Percentiles rank a stretch among this genome's conserved stretches.
phyloP scores from a whole-genome alignment of 1,140 invertebrate genomes.

The Drosophila watanabei region DNA sequence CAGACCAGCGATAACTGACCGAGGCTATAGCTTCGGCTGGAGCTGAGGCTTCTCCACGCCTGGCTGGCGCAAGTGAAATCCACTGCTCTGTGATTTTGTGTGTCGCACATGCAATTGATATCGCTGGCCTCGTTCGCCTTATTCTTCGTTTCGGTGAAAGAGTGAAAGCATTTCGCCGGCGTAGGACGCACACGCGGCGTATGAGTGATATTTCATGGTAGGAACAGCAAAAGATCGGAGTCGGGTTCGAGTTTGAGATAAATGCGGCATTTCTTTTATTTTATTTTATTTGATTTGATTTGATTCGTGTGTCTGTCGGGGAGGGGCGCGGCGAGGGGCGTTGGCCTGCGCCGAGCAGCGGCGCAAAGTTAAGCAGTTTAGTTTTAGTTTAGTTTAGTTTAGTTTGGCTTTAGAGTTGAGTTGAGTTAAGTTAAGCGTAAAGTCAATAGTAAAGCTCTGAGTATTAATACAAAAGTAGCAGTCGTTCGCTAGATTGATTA shows the following conservation, averaged over 20 bases:
- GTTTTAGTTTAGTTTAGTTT: constrained; percentile 22
- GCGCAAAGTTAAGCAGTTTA: constrained; percentile 43
- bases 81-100: constrained; percentile 70
- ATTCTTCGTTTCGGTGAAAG: constrained; percentile 65
- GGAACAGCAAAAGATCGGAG: constrained; percentile 47
- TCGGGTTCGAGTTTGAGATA: constrained; percentile 53
- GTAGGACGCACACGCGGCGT: constrained; percentile 56
- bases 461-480: constrained; percentile 70
- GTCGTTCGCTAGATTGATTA: constrained; percentile 51
- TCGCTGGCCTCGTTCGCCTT: constrained; percentile 72
- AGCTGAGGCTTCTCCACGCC: constrained; percentile 44
- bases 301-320: constrained; percentile 16
- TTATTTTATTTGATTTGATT: constrained; percentile 38
- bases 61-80: constrained; percentile 64
- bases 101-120: constrained; percentile 84
- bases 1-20: constrained; percentile 27
- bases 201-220: constrained; percentile 59
- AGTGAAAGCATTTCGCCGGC: constrained; percentile 75
- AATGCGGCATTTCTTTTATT: constrained; percentile 68
- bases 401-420: constrained; percentile 42
- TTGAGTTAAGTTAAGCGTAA: constrained; percentile 37
- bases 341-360: constrained; percentile 23
- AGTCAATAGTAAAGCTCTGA: constrained; percentile 72
- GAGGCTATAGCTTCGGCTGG: constrained; percentile 13
- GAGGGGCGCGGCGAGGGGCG: constrained; percentile 9